Percentiles rank a stretch among this genome's conserved stretches.
These are phyloP conservation scores for Dreissena polymorpha DNA, from an alignment of 1,140 invertebrate species.

Conservation along the genomic window DNA sequence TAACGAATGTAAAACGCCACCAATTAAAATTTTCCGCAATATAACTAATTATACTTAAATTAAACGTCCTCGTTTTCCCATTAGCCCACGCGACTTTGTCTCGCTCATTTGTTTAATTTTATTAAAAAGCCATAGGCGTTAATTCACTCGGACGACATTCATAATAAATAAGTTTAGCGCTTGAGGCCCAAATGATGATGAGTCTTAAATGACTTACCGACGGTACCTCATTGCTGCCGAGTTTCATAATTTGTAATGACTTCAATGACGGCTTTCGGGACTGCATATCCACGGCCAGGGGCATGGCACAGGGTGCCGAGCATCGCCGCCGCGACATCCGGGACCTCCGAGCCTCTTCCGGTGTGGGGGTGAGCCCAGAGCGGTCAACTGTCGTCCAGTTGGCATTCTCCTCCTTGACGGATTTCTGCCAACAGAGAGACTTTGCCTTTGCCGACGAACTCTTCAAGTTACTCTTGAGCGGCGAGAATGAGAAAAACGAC, in stretches of 20 bases:
- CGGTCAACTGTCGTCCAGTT: constrained; percentile 45
- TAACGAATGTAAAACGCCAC: no score
- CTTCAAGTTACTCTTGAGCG: constrained; percentile 49
- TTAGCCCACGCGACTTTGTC: no score
- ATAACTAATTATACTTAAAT: no score
- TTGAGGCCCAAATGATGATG: no score
- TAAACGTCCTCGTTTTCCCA: no score
- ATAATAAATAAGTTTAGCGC: no score
- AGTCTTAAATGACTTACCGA: constrained; percentile 23
- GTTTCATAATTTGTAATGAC: constrained; percentile 52
- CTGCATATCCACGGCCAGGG: constrained; percentile 5
- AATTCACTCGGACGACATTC: no score
- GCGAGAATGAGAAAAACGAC: constrained; percentile 46
- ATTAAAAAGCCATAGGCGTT: no score
- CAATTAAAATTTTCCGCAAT: no score
- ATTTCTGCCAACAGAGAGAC: constrained; percentile 50
- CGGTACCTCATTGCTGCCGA: constrained; percentile 44
- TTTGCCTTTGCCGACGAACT: constrained; percentile 49
- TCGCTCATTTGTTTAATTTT: no score
- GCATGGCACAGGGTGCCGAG: constrained; percentile 40
- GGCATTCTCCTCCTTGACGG: constrained; percentile 44
- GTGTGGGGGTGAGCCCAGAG: not conserved
- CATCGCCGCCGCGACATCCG: constrained; percentile 19
- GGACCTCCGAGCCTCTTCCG: constrained; percentile 13
- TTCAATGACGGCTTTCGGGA: constrained; percentile 43